Percentiles rank a stretch among this genome's conserved stretches.
These are phyloP conservation scores for Phainopepla nitens DNA, from an alignment of 2,113 vertebrate species.

Conservation along the genomic window DNA sequence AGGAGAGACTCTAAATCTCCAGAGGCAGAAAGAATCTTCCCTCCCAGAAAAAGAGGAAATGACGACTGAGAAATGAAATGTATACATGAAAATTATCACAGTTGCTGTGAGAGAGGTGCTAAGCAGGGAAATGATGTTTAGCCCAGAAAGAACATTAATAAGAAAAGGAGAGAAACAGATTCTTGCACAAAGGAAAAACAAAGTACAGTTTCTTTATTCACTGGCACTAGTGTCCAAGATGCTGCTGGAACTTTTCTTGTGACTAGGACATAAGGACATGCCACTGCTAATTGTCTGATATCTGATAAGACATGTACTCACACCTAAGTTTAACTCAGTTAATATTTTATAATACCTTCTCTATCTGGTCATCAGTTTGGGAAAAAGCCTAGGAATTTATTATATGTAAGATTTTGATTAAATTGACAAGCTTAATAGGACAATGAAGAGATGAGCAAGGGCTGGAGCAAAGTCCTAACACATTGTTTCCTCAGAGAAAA, in stretches of 20 bases:
- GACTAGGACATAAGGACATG: not conserved
- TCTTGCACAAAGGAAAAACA: not conserved
- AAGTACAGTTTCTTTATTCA: not conserved
- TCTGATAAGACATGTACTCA: not conserved
- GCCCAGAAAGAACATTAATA: not conserved
- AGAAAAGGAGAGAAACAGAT: not conserved
- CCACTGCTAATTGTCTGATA: not conserved
- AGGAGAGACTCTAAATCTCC: not conserved
- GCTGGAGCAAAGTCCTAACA: not conserved
- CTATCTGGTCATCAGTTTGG: not conserved
- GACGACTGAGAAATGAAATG: not conserved
- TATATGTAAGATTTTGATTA: not conserved
- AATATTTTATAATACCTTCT: not conserved
- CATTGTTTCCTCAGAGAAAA: not conserved
- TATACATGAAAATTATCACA: not conserved
- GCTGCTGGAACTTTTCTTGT: not conserved
- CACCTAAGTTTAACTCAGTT: not conserved
- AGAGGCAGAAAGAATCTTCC: not conserved
- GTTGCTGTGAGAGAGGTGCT: not conserved
- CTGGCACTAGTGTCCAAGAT: not conserved
- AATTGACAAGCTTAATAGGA: not conserved
- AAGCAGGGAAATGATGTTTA: not conserved
- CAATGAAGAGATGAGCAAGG: not conserved
- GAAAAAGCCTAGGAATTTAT: not conserved
- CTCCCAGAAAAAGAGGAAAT: not conserved